phyloP scores from a whole-genome alignment of 1,140 invertebrate genomes.

The Musca vetustissima region DNA sequence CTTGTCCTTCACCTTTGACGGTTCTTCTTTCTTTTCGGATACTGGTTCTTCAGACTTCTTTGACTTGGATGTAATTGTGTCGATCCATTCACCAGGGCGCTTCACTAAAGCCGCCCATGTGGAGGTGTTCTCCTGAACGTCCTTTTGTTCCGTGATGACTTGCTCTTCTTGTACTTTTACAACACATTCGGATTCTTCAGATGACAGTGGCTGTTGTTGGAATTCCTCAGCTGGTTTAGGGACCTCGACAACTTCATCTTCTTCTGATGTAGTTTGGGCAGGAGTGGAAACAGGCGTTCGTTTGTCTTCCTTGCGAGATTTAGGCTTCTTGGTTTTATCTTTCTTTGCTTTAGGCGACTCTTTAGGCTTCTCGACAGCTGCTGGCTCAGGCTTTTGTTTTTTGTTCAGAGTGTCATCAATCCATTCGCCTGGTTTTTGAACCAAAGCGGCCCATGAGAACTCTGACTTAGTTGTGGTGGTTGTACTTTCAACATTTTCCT shows the following conservation, averaged over 20 bases:
- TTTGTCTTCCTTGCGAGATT: background rate
- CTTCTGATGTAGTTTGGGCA: constrained; percentile 38
- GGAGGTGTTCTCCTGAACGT: constrained; percentile 28
- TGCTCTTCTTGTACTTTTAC: constrained; percentile 14
- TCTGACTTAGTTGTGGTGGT: constrained; percentile 28
- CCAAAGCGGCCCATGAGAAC: constrained; percentile 46
- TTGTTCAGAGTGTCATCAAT: constrained; percentile 31
- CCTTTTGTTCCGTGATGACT: constrained; percentile 9
- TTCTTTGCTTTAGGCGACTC: constrained; percentile 25
- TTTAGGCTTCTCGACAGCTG: constrained; percentile 31
- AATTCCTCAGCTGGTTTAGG: background rate
- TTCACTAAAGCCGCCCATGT: constrained; percentile 50
- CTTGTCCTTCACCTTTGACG: constrained; percentile 14
- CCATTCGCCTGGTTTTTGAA: constrained; percentile 49
- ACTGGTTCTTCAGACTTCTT: constrained; percentile 13
- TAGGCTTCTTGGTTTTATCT: background rate
- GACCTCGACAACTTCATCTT: constrained; percentile 30
- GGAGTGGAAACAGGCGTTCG: background rate
- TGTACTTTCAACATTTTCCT: background rate
- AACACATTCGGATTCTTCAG: constrained; percentile 1
- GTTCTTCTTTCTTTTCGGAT: background rate
- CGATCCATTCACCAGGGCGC: constrained; percentile 50
- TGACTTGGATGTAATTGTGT: constrained; percentile 37
- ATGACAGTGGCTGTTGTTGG: background rate
- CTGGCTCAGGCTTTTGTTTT: constrained; percentile 22